Conservation (phyloP, 1,140 invertebrate species). For the Bombus turneri region DNA sequence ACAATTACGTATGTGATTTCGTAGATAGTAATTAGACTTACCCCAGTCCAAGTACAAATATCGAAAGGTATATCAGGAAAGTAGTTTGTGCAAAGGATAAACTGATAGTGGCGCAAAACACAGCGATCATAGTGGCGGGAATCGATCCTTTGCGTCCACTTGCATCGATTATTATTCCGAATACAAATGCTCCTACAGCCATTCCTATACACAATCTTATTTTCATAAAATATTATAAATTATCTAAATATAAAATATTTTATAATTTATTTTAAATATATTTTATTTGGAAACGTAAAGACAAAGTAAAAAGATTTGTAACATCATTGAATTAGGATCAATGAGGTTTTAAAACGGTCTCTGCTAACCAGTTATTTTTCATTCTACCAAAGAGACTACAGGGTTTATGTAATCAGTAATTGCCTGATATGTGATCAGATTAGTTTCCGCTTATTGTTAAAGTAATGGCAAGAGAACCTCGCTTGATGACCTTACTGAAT, state of each 20-base stretch:
- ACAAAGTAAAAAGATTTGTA: neutral
- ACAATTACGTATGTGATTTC: neutral
- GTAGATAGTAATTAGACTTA: slow-evolving; percentile 28
- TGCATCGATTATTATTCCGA: slow-evolving; percentile 66
- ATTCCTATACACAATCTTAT: slow-evolving; percentile 63
- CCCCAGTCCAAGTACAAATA: slow-evolving; percentile 68
- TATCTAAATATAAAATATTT: neutral
- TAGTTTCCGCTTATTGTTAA: neutral
- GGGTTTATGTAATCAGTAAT: neutral
- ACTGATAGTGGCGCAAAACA: slow-evolving; percentile 64
- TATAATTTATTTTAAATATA: neutral
- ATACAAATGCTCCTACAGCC: slow-evolving; percentile 66
- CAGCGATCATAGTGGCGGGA: slow-evolving; percentile 56
- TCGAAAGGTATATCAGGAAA: slow-evolving; percentile 61
- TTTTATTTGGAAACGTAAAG: neutral
- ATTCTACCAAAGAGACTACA: neutral
- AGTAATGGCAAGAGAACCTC: neutral
- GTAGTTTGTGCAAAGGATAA: slow-evolving; percentile 66
- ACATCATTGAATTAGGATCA: neutral
- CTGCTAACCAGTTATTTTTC: neutral
- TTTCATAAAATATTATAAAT: neutral
- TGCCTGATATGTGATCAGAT: neutral
- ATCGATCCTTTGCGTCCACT: slow-evolving; percentile 66
- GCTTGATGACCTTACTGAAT: too few relatives aligned
- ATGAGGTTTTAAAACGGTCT: neutral